Evolutionary conservation across 2,797 vertebrate genomes (phyloP), one percentile per base, ranked within the genome.

Genomic region (Steatocranus sp.): DNA sequence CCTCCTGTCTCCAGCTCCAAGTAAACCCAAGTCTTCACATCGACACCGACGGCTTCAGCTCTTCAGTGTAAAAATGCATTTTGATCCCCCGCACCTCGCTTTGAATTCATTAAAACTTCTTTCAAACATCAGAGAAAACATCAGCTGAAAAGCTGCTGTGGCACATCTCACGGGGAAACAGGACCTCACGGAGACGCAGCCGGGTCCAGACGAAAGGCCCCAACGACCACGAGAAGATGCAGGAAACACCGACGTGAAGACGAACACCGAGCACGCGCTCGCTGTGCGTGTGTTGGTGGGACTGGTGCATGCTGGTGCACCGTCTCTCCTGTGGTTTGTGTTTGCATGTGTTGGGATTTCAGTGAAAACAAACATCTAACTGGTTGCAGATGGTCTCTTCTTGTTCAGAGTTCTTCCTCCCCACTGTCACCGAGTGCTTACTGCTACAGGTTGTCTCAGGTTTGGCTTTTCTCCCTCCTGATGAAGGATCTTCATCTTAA

Each of bases 261-360:
- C 8, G 15, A 0, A 30, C 25, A 30, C 15, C 15, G 5, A 56
- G 25, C 54, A 17, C 1, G 8, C 1, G 54, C 54, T 11, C 27
- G 5, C 27, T 18, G 27, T 58, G 54, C 2, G 54, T 11, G 54
- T 4, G 17, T 32, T 0, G 17, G 54, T 58, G 1, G 9, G 0
- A 34, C 54, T 4, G 3, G 54, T 58, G 54, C 17, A 6, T 58
- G 54, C 54, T 32, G 54, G 54, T 11, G 17, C 15, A 7, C 54
- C 2, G 6, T n/a, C 17, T 58, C 54, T 58, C 27, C 27, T 11
- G 54, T n/a, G 17, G 6, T 32, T 58, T 58, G 54, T n/a, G 30
- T n/a, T n/a, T 3, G 17, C 15, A 11, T 1, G 54, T 32, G 54
- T 58, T 32, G 15, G 27, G 15, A 11, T 18, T 32, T n/a, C 53